Percentiles rank a stretch among this genome's conserved stretches.
phyloP scores from a whole-genome alignment of 2,797 vertebrate genomes.

The Melopsittacus undulatus region DNA sequence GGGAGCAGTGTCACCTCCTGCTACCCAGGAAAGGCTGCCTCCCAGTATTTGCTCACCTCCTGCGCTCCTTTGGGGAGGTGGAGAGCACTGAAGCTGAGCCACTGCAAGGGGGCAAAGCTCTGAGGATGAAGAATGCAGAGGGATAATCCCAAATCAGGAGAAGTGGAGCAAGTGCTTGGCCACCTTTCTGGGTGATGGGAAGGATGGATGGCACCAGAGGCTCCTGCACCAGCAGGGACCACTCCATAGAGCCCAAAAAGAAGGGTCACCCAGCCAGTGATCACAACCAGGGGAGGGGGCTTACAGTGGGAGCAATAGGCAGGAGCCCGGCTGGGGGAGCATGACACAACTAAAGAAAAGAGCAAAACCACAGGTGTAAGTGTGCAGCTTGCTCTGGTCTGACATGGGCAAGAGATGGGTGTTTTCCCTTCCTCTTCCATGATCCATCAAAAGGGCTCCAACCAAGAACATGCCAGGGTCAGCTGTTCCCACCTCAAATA shows the following conservation, averaged over 20 bases:
- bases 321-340: not conserved
- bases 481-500: not conserved
- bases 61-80: not conserved
- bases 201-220: not conserved
- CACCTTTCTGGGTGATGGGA: not conserved
- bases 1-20: not conserved
- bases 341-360: not conserved
- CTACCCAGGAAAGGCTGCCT: not conserved
- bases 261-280: not conserved
- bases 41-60: not conserved
- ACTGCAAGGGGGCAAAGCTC: not conserved
- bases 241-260: not conserved
- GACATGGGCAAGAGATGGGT: fast-evolving
- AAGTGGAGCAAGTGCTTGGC: not conserved
- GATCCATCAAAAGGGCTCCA: not conserved
- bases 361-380: not conserved
- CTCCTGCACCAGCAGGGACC: not conserved
- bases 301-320: fast-evolving
- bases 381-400: not conserved
- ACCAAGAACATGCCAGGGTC: not conserved
- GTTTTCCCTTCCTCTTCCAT: not conserved
- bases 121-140: not conserved
- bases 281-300: fast-evolving
- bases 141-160: not conserved
- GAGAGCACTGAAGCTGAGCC: not conserved